Evolutionary conservation across 1,140 invertebrate species (phyloP).

Genomic region (Cydia pomonella): DNA sequence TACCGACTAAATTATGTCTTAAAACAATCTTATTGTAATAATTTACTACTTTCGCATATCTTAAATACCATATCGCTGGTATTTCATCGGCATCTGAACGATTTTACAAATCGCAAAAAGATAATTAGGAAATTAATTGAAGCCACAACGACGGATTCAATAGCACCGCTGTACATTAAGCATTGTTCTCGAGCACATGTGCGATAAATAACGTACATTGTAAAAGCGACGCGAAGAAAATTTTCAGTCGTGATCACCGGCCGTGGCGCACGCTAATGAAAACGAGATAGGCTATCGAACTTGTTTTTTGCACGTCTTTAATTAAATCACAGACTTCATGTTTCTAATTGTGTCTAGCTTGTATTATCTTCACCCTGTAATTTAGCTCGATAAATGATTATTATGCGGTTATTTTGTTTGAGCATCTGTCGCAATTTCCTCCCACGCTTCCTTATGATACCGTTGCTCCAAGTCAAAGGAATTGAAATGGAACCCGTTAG

Average conservation of each 20-base stretch:
- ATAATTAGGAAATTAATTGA: constrained; percentile 19
- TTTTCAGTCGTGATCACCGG: constrained; percentile 60
- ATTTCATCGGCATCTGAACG: background rate
- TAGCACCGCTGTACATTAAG: background rate
- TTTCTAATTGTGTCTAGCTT: constrained; percentile 36
- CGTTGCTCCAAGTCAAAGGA: constrained; percentile 27
- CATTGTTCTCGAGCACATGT: constrained; percentile 37
- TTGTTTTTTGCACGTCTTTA: constrained; percentile 40
- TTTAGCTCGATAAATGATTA: constrained; percentile 26
- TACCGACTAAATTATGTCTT: too few relatives aligned
- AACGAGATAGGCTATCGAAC: constrained; percentile 71
- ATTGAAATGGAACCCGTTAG: constrained; percentile 3
- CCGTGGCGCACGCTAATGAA: constrained; percentile 64
- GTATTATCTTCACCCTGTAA: constrained; percentile 22
- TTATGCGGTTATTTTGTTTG: constrained; percentile 26
- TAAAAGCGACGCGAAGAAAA: constrained; percentile 36
- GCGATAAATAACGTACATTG: constrained; percentile 40
- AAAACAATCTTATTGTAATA: too few relatives aligned
- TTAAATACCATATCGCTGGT: background rate
- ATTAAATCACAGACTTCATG: constrained; percentile 36
- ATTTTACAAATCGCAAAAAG: background rate
- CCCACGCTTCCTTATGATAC: constrained; percentile 28
- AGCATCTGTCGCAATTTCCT: constrained; percentile 29
- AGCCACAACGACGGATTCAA: background rate
- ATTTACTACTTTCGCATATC: background rate